Conservation (phyloP, 1,140 invertebrate species). For the Ruditapes philippinarum region DNA sequence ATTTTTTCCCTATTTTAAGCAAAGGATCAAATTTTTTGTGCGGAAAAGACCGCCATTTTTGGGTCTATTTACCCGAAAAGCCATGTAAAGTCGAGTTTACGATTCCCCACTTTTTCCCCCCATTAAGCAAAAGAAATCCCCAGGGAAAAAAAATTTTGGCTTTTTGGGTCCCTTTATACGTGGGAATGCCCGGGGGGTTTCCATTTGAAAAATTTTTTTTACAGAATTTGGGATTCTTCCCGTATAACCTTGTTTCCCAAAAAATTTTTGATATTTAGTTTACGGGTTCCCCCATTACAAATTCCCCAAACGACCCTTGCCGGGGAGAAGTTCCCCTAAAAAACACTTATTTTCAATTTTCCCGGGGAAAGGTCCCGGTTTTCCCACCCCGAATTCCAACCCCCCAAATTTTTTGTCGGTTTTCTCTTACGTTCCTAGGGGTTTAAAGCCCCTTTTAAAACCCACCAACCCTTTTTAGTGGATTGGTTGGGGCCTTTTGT, state of each 20-base stretch:
- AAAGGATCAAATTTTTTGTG: slow-evolving; percentile 49
- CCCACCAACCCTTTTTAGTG: slow-evolving; percentile 78
- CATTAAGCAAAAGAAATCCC: slow-evolving; percentile 61
- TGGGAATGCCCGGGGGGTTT: slow-evolving; percentile 78
- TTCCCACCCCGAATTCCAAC: slow-evolving; percentile 71
- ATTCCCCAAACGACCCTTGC: slow-evolving; percentile 1
- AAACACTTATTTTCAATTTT: slow-evolving; percentile 77
- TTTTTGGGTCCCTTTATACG: slow-evolving; percentile 79
- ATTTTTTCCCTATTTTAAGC: too few species aligned
- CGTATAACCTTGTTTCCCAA: slow-evolving; percentile 71
- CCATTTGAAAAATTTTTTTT: slow-evolving; percentile 64
- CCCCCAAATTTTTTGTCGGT: slow-evolving; percentile 78
- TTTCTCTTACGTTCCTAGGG: slow-evolving; percentile 80
- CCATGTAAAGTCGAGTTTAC: slow-evolving; percentile 75
- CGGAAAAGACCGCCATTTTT: slow-evolving; percentile 37
- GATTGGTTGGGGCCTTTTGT: slow-evolving; percentile 80
- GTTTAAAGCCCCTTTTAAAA: slow-evolving; percentile 71
- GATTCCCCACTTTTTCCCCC: slow-evolving; percentile 71
- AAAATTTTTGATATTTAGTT: slow-evolving; percentile 60
- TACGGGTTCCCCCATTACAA: neutral
- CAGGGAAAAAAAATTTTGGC: slow-evolving; percentile 73
- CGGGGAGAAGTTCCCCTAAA: slow-evolving; percentile 32
- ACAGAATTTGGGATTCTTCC: slow-evolving; percentile 57
- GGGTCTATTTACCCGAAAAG: slow-evolving; percentile 77
- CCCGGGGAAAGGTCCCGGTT: slow-evolving; percentile 73